A percentile compares a stretch with the other conserved stretches of the same genome.
These are phyloP conservation scores for Gari tellinella DNA, from an alignment of 2,888 invertebrate species.

Conservation along the genomic window DNA sequence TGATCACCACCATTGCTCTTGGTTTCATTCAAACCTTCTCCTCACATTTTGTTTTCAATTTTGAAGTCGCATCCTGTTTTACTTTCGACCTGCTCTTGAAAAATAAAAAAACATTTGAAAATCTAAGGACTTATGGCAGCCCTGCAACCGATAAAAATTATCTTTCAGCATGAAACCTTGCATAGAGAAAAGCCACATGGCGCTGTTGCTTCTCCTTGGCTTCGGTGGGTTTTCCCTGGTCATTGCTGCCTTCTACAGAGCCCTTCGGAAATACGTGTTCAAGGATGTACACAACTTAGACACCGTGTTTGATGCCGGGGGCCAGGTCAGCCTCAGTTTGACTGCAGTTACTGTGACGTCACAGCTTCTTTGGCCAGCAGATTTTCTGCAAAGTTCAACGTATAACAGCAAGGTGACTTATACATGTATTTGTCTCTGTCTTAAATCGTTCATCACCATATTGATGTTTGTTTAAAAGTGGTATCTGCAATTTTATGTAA, in stretches of 20 bases:
- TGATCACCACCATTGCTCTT: no score
- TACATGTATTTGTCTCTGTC: no score
- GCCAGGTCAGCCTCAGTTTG: constrained; percentile 70
- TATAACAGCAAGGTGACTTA: constrained; percentile 69
- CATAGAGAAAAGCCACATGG: constrained; percentile 65
- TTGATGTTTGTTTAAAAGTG: no score
- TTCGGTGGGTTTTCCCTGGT: constrained; percentile 73
- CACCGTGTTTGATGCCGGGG: constrained; percentile 76
- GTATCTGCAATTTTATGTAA: no score
- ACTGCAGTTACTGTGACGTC: constrained; percentile 75
- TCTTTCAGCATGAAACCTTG: constrained; percentile 48
- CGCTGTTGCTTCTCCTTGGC: constrained; percentile 68
- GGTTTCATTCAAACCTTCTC: no score
- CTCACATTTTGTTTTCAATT: neutral
- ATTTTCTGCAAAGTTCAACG: constrained; percentile 71
- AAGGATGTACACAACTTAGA: constrained; percentile 72
- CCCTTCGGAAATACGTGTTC: constrained; percentile 70
- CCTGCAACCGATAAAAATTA: neutral
- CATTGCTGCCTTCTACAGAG: constrained; percentile 67
- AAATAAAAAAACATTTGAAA: no score
- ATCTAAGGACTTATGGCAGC: no score
- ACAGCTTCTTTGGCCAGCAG: constrained; percentile 75
- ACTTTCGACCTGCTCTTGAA: no score
- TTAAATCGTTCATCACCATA: no score
- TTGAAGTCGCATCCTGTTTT: neutral